A percentile compares a stretch with the other conserved stretches of the same genome.
Evolutionary conservation across 2,797 vertebrate species (phyloP).

Genomic region (Parambassis ranga): DNA sequence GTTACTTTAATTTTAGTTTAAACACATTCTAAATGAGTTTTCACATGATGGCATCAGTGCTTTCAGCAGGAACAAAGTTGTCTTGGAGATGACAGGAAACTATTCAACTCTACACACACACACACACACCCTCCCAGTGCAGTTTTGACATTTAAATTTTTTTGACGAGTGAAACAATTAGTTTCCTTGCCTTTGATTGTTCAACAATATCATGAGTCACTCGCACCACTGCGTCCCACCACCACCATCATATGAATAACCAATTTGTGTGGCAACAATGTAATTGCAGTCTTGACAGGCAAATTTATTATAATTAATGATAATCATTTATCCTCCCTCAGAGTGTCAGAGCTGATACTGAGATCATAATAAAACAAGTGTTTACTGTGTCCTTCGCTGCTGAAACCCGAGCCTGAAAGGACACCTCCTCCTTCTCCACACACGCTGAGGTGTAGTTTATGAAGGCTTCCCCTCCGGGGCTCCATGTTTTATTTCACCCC

Average conservation of each 20-base stretch:
- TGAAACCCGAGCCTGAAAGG: conserved; percentile 57
- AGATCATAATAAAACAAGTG: conserved; percentile 72
- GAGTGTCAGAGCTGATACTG: conserved; percentile 72
- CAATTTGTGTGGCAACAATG: conserved; percentile 83
- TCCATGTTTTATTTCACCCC: conserved; percentile 5
- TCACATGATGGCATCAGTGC: not conserved
- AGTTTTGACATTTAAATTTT: conserved; percentile 3
- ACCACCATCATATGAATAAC: conserved; percentile 65
- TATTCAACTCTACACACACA: not conserved
- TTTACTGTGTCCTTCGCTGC: conserved; percentile 58
- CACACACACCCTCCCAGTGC: not conserved
- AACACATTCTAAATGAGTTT: not conserved
- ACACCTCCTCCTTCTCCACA: conserved; percentile 12
- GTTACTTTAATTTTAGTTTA: no score
- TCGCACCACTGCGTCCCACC: conserved; percentile 72
- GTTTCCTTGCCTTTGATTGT: conserved; percentile 69
- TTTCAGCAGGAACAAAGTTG: conserved; percentile 7
- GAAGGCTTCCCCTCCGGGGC: not conserved
- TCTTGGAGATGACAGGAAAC: conserved; percentile 2
- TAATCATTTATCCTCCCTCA: conserved; percentile 78
- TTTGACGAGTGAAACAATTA: conserved; percentile 48
- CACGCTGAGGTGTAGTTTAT: not conserved
- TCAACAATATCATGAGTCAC: conserved; percentile 79
- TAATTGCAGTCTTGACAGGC: conserved; percentile 83
- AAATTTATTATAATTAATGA: conserved; percentile 87